Percentiles rank a stretch among this genome's conserved stretches.
Evolutionary conservation across 2,888 invertebrate species (phyloP).

Genomic region (Drosophila infuscata): DNA sequence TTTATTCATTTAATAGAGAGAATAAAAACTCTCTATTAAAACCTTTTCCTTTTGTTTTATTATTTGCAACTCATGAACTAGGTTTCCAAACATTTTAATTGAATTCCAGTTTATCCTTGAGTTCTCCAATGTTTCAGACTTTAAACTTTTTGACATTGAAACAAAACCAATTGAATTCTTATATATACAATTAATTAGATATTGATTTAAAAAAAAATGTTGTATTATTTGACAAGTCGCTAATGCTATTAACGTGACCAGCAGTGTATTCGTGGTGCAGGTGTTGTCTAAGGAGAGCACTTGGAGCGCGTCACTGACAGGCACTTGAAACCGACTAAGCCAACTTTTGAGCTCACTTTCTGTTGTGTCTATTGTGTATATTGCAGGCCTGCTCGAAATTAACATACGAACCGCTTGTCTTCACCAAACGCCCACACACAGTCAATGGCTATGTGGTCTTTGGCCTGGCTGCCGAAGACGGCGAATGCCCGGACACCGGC

Average conservation of each 20-base stretch:
- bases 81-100: neutral
- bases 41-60: neutral
- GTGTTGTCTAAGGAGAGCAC: constrained; percentile 49
- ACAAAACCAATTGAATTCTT: neutral
- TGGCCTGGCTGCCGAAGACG: constrained; percentile 76
- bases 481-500: constrained; percentile 77
- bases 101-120: neutral
- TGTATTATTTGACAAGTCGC: neutral
- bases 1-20: too few species aligned
- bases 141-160: too few species aligned
- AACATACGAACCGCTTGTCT: constrained; percentile 83
- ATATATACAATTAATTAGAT: neutral
- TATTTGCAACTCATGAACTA: neutral
- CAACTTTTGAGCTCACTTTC: constrained; percentile 27
- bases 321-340: constrained; percentile 32
- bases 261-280: constrained; percentile 30
- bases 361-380: constrained; percentile 7
- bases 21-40: neutral
- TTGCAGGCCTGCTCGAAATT: constrained; percentile 83
- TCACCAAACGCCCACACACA: constrained; percentile 84
- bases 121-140: neutral
- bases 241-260: constrained; percentile 13
- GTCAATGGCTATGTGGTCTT: constrained; percentile 82
- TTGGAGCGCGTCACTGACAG: constrained; percentile 37
- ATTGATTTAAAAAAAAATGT: neutral